These are phyloP conservation scores for Trematocara unimaculatum DNA, from an alignment of 2,113 vertebrate genomes.

Conservation along the genomic window DNA sequence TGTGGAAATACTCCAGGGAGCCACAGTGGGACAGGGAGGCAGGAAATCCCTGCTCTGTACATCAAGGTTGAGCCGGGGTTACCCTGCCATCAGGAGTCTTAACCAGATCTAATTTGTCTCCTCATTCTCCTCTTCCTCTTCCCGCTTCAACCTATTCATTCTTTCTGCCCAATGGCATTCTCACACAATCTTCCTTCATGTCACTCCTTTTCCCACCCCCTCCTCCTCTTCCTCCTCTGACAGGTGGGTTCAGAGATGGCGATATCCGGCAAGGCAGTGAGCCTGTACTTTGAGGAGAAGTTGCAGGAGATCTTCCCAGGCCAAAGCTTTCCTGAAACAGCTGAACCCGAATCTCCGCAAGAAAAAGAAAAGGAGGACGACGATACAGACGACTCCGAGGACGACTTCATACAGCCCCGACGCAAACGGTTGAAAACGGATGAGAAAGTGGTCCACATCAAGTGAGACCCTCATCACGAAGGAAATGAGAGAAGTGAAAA, in stretches of 20 bases:
- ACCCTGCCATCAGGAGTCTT: conserved; percentile 41
- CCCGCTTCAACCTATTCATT: conserved; percentile 26
- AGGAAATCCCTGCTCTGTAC: conserved; percentile 70
- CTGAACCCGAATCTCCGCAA: conserved; percentile 77
- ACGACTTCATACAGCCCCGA: conserved; percentile 91
- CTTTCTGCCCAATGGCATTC: conserved; percentile 6
- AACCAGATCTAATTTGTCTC: conserved; percentile 70
- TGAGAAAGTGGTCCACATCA: conserved; percentile 91
- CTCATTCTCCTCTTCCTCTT: conserved; percentile 38
- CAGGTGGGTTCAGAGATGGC: conserved; percentile 98
- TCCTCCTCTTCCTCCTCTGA: not conserved
- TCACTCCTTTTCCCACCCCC: not conserved
- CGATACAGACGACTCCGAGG: conserved; percentile 90
- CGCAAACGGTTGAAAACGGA: conserved; percentile 97
- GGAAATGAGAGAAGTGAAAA: conserved; percentile 12
- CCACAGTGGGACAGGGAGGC: conserved; percentile 46
- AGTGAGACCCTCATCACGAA: conserved; percentile 66
- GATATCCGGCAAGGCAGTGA: conserved; percentile 90
- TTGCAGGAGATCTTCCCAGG: conserved; percentile 89
- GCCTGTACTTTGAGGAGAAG: conserved; percentile 93
- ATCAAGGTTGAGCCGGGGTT: conserved; percentile 80
- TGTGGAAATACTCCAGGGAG: conserved; percentile 43
- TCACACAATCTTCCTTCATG: conserved; percentile 11
- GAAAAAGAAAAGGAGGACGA: conserved; percentile 81
- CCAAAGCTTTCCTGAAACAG: conserved; percentile 86